These are phyloP conservation scores for Diaphora mendica DNA, from an alignment of 2,888 invertebrate species.

Conservation along the genomic window DNA sequence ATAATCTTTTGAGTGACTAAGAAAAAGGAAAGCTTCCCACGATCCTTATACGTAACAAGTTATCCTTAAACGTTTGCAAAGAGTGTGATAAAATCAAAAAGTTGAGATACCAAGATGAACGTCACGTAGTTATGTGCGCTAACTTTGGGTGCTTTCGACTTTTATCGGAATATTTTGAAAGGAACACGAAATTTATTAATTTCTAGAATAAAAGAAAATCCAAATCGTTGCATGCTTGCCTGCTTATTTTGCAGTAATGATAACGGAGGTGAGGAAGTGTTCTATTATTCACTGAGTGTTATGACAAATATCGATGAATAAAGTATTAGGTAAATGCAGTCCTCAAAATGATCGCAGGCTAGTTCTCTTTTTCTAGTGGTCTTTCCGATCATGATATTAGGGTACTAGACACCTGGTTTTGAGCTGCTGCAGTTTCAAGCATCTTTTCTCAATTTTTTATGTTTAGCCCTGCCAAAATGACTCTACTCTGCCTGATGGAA, in stretches of 20 bases:
- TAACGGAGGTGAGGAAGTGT: not conserved
- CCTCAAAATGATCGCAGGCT: too few species aligned
- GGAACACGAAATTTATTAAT: not conserved
- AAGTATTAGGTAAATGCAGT: too few species aligned
- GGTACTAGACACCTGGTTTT: too few species aligned
- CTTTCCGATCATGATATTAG: too few species aligned
- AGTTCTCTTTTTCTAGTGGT: too few species aligned
- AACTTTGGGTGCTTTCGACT: conserved; percentile 15
- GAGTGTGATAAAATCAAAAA: conserved; percentile 10
- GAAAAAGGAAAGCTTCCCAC: conserved; percentile 1
- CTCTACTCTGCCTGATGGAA: too few species aligned
- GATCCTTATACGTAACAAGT: not conserved
- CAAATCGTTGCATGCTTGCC: not conserved
- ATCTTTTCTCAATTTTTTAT: too few species aligned
- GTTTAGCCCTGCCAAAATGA: too few species aligned
- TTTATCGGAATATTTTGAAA: conserved; percentile 14
- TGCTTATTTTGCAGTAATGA: not conserved
- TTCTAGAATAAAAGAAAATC: not conserved
- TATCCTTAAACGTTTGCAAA: conserved; percentile 11
- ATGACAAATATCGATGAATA: too few species aligned
- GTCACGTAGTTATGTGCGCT: conserved; percentile 22
- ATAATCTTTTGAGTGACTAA: not conserved
- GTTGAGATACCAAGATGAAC: not conserved
- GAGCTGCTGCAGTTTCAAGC: too few species aligned
- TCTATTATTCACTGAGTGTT: too few species aligned